phyloP scores from a whole-genome alignment of 2,888 invertebrate genomes.

The Seira sanloemensis region DNA sequence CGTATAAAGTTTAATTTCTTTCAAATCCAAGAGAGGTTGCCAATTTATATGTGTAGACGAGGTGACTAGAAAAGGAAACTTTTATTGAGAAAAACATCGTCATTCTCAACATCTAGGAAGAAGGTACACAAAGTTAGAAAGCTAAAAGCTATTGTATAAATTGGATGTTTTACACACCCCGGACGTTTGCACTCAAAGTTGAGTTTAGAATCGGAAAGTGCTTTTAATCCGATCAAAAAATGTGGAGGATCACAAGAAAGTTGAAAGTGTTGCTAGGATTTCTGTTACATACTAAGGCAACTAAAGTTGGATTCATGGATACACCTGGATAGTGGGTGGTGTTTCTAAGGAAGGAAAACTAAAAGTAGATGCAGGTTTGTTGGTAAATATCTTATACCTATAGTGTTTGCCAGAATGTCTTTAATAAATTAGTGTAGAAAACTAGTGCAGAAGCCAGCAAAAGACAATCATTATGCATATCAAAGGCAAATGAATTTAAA shows the following conservation, averaged over 20 bases:
- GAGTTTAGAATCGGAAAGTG: background rate
- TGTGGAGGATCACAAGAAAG: background rate
- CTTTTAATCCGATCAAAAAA: background rate
- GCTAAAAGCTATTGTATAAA: background rate
- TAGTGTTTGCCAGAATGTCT: too few relatives aligned
- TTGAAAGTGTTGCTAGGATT: background rate
- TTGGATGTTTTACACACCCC: background rate
- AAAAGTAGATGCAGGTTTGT: constrained; percentile 32
- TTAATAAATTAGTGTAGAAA: too few relatives aligned
- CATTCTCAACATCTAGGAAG: background rate
- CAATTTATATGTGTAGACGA: background rate
- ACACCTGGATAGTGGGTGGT: background rate
- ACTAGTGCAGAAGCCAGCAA: too few relatives aligned
- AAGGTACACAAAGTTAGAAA: constrained; percentile 4
- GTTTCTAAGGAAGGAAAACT: constrained; percentile 27
- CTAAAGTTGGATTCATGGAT: too few relatives aligned
- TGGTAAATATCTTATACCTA: constrained; percentile 30
- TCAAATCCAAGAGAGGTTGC: background rate
- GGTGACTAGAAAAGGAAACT: background rate
- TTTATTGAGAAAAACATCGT: background rate
- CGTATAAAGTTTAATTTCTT: background rate
- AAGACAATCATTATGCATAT: too few relatives aligned
- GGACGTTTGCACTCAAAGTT: background rate
- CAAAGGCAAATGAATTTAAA: too few relatives aligned
- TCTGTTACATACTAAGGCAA: background rate